Conservation (phyloP, 2,888 invertebrate genomes). For the Synergus umbraculus region DNA sequence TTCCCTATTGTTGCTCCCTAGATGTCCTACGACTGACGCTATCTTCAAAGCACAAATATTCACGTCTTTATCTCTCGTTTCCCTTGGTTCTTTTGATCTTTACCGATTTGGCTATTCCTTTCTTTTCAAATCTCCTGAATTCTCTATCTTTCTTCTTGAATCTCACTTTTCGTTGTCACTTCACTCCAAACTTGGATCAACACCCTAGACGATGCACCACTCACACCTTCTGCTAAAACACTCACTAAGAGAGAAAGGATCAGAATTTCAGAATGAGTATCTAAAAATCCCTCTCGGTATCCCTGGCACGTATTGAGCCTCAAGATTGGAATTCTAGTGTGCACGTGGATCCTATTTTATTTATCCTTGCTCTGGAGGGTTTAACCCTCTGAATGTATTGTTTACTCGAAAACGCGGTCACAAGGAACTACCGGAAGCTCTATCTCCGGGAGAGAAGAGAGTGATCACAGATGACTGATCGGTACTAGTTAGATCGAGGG, state of each 20-base stretch:
- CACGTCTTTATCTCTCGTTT: constrained; percentile 40
- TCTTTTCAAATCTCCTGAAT: constrained; percentile 47
- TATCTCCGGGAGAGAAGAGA: constrained; percentile 20
- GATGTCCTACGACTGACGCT: constrained; percentile 3
- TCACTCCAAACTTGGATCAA: constrained; percentile 38
- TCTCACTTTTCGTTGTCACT: constrained; percentile 42
- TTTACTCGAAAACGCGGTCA: background rate
- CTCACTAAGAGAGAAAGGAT: constrained; percentile 26
- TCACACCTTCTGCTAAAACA: constrained; percentile 34
- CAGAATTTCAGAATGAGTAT: background rate
- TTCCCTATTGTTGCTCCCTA: constrained; percentile 23
- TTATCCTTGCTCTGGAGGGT: background rate
- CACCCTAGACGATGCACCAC: constrained; percentile 29
- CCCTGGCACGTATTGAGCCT: constrained; percentile 25
- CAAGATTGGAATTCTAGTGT: constrained; percentile 25
- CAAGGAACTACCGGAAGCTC: background rate
- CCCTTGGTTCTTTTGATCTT: constrained; percentile 16
- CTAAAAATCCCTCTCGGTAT: background rate
- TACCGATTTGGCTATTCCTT: constrained; percentile 45
- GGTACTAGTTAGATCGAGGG: constrained; percentile 6
- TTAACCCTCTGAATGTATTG: background rate
- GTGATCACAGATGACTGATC: constrained; percentile 40
- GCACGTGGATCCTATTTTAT: constrained; percentile 35
- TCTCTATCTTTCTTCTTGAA: constrained; percentile 36
- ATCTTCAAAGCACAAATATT: constrained; percentile 28